Evolutionary conservation across 1,140 invertebrate genomes (phyloP).

Genomic region (Apis dorsata): DNA sequence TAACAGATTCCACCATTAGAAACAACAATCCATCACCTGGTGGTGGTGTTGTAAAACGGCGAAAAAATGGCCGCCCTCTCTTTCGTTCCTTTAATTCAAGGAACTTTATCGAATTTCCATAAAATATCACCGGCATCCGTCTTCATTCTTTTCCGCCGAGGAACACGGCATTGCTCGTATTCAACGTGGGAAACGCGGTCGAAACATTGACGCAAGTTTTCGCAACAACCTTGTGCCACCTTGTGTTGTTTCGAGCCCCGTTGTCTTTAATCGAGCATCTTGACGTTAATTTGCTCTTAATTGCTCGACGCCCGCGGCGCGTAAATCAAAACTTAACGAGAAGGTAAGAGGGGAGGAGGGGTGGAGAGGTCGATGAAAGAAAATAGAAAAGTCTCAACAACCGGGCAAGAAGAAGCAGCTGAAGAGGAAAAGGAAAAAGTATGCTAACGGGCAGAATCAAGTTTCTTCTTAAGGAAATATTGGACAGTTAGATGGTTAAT

Average conservation of each 20-base stretch:
- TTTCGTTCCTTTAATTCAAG: constrained; percentile 34
- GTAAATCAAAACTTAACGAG: constrained; percentile 15
- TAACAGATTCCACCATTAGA: constrained; percentile 36
- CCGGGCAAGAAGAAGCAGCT: background rate
- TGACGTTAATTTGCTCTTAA: constrained; percentile 33
- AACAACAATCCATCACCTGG: constrained; percentile 31
- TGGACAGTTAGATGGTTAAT: background rate
- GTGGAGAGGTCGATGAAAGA: background rate
- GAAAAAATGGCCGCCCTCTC: constrained; percentile 1
- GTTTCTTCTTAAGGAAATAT: background rate
- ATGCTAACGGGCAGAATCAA: background rate
- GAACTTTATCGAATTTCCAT: constrained; percentile 50
- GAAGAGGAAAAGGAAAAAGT: no score
- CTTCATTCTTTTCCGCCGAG: constrained; percentile 28
- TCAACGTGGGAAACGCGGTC: background rate
- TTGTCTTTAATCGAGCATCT: constrained; percentile 29
- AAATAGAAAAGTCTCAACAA: background rate
- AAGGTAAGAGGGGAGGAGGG: background rate
- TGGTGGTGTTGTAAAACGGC: background rate
- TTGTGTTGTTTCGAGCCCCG: constrained; percentile 4
- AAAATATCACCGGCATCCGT: constrained; percentile 40
- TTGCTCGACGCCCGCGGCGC: background rate
- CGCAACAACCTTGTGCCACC: background rate
- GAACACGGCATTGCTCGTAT: background rate
- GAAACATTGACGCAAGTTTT: background rate